Base-by-base conservation (phyloP, 2,888 invertebrate species). In the Aspidiotus destructor region DNA sequence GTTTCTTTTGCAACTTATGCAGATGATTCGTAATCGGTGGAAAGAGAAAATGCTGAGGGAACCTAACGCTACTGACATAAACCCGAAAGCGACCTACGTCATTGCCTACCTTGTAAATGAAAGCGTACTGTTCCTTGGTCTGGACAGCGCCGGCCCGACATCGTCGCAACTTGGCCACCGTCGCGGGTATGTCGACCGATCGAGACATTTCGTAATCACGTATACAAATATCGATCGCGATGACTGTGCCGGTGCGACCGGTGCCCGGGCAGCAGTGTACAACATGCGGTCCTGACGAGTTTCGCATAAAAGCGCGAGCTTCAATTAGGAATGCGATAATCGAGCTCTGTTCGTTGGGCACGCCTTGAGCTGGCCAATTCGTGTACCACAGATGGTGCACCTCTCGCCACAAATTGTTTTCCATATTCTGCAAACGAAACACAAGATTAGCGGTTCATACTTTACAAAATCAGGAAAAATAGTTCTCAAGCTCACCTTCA, bases 321-420 rank as follows among this genome's bases (percentile, higher is more conserved):
- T 94, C 93, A 16, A 90, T 84, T 55, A 95, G 81, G 79, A 94
- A 91, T 65, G 92, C 89, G 61, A 94, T 88, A 60, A 95, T 81
- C 0, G 90, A 88, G 64, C 88, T 86, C 64, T 87, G 86, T 74
- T 93, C 92, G 8, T 84, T 83, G 1, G 94, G 94, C 0, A 89
- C 87, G 0, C 92, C 92, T 71, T 87, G 85, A n/a, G 85, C 83
- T 0, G 95, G 94, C 95, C 95, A 96, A 54, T 82, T 81, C 75
- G 91, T 85, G 80, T 92, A 93, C 94, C 95, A 95, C 75, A 93
- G 85, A 75, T 95, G 95, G 0, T 86, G 89, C 68, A 95, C 69
- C 77, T 95, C 93, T 57, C 94, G 80, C 83, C 89, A 88, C 71
- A 88, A 86, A 77, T 90, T 89, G 60, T 87, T 88, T 72, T 85